Evolutionary conservation across 2,888 invertebrate species (phyloP), one percentile per base, ranked within the genome.

Genomic region (Gortyna flavago): DNA sequence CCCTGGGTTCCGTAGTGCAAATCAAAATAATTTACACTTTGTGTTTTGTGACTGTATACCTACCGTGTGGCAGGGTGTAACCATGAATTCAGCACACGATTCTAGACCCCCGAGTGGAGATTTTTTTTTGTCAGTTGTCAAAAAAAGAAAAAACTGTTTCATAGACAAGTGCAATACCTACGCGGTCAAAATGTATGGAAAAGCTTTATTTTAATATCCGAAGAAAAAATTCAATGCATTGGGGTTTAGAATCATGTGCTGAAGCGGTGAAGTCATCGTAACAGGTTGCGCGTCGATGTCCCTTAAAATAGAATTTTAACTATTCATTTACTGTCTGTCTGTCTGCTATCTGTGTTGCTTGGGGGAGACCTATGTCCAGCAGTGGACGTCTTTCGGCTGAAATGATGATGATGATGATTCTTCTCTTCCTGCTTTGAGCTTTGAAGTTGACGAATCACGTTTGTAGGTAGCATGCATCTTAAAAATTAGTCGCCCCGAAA

Each of bases 401-500:
- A n/a, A n/a, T n/a, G n/a, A n/a, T n/a, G n/a, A n/a, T n/a, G n/a
- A n/a, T n/a, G n/a, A n/a, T n/a, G n/a, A n/a, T n/a, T n/a, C n/a
- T n/a, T n/a, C n/a, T n/a, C n/a, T 59, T 32, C 13, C 18, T n/a
- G 44, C 16, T n/a, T 44, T 18, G 18, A 72, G n/a, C 21, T 61
- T 29, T 41, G 21, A 44, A 32, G 44, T 21, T 25, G 64, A 44
- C 29, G 29, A 69, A 48, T 70, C 16, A 32, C 25, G 13, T 54
- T 18, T 25, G 71, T 71, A n/a, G 2, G 29, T 29, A 51, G 18
- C 0, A 8, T 51, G n/a, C 8, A 41, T 54, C 18, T 54, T 21
- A 48, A 38, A 78, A 79, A 73, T 75, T 48, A 62, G 41, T 72
- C 61, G 13, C 11, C 29, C 54, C 38, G 1, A 81, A 72, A 74